Percentiles rank a stretch among this genome's conserved stretches.
Evolutionary conservation across 2,113 vertebrate genomes (phyloP).

Genomic region (Puntigrus tetrazona): DNA sequence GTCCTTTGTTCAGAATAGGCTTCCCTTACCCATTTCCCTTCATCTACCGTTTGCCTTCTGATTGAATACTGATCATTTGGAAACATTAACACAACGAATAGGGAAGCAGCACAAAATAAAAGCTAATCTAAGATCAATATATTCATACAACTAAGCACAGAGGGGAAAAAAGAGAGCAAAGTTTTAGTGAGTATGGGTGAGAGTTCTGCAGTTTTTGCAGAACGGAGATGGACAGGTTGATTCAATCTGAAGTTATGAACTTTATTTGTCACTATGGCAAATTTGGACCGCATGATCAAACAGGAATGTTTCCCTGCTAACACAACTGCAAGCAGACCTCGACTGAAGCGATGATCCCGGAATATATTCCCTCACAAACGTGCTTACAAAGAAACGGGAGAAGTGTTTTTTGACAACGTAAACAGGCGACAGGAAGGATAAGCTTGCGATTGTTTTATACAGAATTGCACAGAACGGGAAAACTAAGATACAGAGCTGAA

Average conservation of each 20-base stretch:
- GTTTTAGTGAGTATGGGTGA: slow-evolving; percentile 6
- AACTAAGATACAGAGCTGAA: background rate
- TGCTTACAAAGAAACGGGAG: background rate
- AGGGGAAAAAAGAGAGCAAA: background rate
- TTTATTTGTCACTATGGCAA: background rate
- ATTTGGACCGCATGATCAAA: background rate
- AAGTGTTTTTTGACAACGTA: background rate
- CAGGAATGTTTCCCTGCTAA: background rate
- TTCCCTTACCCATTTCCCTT: background rate
- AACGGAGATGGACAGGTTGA: background rate
- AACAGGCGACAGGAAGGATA: background rate
- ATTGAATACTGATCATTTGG: slow-evolving; percentile 49
- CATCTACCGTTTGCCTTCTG: background rate
- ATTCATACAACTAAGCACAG: background rate
- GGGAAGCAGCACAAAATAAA: background rate
- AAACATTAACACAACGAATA: slow-evolving; percentile 21
- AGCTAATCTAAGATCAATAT: slow-evolving; percentile 21
- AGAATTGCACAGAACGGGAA: background rate
- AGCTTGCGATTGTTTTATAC: background rate
- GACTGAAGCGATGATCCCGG: background rate
- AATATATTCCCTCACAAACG: background rate
- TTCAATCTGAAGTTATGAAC: background rate
- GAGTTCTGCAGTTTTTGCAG: background rate
- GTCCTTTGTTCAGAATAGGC: background rate
- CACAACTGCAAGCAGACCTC: background rate